Evolutionary conservation across 2,888 invertebrate genomes (phyloP), one percentile per base, ranked within the genome.

Genomic region (Loripinus fragilis): DNA sequence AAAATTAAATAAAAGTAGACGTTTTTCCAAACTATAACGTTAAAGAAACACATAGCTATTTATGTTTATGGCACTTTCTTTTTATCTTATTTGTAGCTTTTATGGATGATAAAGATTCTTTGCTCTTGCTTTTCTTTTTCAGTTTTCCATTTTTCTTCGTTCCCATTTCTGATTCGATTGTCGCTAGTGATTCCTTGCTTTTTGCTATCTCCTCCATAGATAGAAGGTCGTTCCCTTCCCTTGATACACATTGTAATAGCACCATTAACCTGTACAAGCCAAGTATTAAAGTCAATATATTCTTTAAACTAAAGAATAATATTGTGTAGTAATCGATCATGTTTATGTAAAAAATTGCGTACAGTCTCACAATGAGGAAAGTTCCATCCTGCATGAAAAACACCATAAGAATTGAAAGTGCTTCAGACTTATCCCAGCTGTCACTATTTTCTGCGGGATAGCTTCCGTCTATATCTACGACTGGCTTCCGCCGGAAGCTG

Each of bases 341-440:
- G 20, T 60, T 28, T 28, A 75, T 17, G 10, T 52, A 23, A 7
- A 80, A 69, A n/a, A 84, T 77, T 5, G 69, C 68, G 55, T 78
- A 81, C 15, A 69, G 69, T n/a, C 84, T 64, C 17, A 67, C 68
- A 10, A 66, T 45, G 8, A 84, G 69, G 45, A 84, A 84, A 0
- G 84, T 81, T 2, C 84, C 84, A 60, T 84, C 84, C 66, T 84
- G 84, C 81, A 84, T 81, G 66, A 81, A 76, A 50, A 84, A 78
- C n/a, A 81, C 80, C 84, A 84, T 80, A 33, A 81, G 30, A 64
- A 84, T 77, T 15, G 84, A 84, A 17, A 81, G 7, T 10, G 71
- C 55, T 23, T 84, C 84, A 0, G 83, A 80, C 23, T 50, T 74
- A 30, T 81, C 79, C 20, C 70, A 70, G 35, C 78, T 74, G 2